These are phyloP conservation scores for Lophius americanus DNA, from an alignment of 2,797 vertebrate species.

Conservation along the genomic window DNA sequence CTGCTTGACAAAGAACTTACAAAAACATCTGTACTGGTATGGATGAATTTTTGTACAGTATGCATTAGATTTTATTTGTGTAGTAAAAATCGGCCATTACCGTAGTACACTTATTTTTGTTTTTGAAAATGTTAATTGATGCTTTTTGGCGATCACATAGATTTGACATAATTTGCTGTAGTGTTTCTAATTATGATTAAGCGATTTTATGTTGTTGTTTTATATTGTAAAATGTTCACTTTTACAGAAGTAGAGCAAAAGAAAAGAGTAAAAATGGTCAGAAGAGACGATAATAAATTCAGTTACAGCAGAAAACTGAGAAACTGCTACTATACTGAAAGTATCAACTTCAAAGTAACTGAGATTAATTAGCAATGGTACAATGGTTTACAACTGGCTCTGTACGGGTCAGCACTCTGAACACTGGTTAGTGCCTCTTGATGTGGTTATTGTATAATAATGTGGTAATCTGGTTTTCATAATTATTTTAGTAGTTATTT, in stretches of 20 bases:
- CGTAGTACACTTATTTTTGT: too few species aligned
- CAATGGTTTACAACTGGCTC: background rate
- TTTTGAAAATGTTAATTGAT: too few species aligned
- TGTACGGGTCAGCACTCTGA: slow-evolving; percentile 1
- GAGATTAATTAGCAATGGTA: background rate
- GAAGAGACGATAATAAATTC: background rate
- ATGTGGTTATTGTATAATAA: background rate
- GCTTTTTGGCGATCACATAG: too few species aligned
- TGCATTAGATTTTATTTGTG: background rate
- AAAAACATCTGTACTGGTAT: background rate
- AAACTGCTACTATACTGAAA: background rate
- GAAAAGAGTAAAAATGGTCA: too few species aligned
- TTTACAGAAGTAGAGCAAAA: too few species aligned
- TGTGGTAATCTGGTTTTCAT: too few species aligned
- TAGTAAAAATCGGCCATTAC: too few species aligned
- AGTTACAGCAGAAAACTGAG: background rate
- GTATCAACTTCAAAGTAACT: background rate
- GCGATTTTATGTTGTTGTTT: too few species aligned
- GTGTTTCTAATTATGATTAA: too few species aligned
- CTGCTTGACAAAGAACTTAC: background rate
- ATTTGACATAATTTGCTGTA: too few species aligned
- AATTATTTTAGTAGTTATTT: too few species aligned
- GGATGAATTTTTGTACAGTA: background rate
- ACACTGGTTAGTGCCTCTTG: background rate
- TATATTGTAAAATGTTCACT: too few species aligned